Conservation (phyloP, 1,140 invertebrate genomes). For the Akabosia matsudoensis region DNA sequence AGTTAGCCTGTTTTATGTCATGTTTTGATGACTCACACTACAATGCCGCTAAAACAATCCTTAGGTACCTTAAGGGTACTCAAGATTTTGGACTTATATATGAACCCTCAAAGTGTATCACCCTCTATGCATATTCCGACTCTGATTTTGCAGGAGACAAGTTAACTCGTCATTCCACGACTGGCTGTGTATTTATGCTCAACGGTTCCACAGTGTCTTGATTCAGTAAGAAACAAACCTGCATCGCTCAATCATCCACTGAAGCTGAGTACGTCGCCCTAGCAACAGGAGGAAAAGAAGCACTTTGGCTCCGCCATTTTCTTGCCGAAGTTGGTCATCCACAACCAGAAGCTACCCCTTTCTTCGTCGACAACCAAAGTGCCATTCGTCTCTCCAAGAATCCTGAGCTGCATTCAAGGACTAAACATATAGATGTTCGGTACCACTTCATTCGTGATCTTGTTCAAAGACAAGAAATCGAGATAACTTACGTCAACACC, state of each 20-base stretch:
- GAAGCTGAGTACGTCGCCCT: slow-evolving; percentile 54
- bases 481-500: neutral
- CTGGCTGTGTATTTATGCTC: slow-evolving; percentile 47
- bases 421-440: slow-evolving; percentile 48
- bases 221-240: slow-evolving; percentile 51
- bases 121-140: slow-evolving; percentile 52
- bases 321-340: slow-evolving; percentile 46
- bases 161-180: slow-evolving; percentile 51
- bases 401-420: slow-evolving; percentile 43
- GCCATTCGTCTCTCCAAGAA: slow-evolving; percentile 46
- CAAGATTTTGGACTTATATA: neutral
- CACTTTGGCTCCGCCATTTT: slow-evolving; percentile 50
- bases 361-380: slow-evolving; percentile 48
- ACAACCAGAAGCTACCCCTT: neutral
- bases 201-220: slow-evolving; percentile 38
- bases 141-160: slow-evolving; percentile 51
- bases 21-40: slow-evolving; percentile 21
- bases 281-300: slow-evolving; percentile 49
- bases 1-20: slow-evolving; percentile 22
- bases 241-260: slow-evolving; percentile 51
- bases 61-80: slow-evolving; percentile 24
- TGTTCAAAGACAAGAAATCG: slow-evolving; percentile 13
- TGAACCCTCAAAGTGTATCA: slow-evolving; percentile 25
- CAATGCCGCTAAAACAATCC: slow-evolving; percentile 24
- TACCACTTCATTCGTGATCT: slow-evolving; percentile 49